These are phyloP conservation scores for Oxystoma pomonae DNA, from an alignment of 2,888 invertebrate genomes.

Conservation along the genomic window DNA sequence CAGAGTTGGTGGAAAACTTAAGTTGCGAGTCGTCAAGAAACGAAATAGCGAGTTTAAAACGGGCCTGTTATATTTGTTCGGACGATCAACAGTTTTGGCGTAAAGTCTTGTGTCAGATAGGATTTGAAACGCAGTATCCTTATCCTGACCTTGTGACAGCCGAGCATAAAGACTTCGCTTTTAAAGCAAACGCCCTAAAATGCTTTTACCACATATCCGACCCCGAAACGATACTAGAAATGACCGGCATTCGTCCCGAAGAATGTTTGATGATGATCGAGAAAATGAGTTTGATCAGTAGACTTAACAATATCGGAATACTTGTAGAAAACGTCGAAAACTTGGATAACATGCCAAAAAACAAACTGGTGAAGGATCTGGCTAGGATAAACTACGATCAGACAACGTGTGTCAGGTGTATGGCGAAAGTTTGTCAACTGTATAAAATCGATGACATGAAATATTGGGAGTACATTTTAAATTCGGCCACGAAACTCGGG, in stretches of 20 bases:
- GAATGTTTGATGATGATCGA: conserved; percentile 37
- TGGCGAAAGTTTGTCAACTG: conserved; percentile 37
- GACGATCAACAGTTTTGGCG: conserved; percentile 24
- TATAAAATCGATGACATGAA: conserved; percentile 34
- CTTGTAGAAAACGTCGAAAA: conserved; percentile 29
- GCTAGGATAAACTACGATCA: conserved; percentile 16
- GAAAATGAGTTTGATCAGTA: conserved; percentile 35
- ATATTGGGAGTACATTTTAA: conserved; percentile 36
- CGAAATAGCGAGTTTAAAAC: conserved; percentile 13
- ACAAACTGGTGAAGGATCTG: conserved; percentile 35
- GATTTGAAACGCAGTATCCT: conserved; percentile 13
- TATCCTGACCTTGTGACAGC: conserved; percentile 6
- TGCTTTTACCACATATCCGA: conserved; percentile 38
- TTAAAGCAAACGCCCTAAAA: conserved; percentile 36
- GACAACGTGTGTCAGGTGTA: conserved; percentile 29
- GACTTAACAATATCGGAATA: conserved; percentile 37
- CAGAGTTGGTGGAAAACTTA: conserved; percentile 45
- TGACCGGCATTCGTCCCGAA: conserved; percentile 28
- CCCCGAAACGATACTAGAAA: conserved; percentile 28
- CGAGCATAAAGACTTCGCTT: conserved; percentile 22
- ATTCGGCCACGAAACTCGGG: conserved; percentile 29
- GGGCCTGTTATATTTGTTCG: conserved; percentile 33
- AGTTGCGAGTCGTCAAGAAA: conserved; percentile 13
- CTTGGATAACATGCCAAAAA: conserved; percentile 33
- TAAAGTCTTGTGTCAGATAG: conserved; percentile 26